These are phyloP conservation scores for Azorinus chamasolen DNA, from an alignment of 2,888 invertebrate species.

Conservation along the genomic window DNA sequence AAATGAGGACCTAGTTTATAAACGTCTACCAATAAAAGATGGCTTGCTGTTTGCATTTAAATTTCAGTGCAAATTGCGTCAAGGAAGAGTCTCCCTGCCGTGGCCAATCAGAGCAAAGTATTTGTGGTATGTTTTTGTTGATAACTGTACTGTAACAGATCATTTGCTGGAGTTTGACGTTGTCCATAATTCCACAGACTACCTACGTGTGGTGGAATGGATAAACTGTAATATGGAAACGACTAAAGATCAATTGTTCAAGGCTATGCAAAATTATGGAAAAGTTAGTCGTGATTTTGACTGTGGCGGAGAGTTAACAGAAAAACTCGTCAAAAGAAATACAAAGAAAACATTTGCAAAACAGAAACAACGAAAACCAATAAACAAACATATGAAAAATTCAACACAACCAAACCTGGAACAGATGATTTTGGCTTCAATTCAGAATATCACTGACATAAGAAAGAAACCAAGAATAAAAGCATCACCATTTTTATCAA, in stretches of 20 bases:
- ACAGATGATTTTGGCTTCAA: too few species aligned
- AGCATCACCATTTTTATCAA: too few species aligned
- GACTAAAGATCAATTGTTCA: slow-evolving; percentile 18
- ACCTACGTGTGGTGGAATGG: slow-evolving; percentile 39
- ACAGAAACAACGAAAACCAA: neutral
- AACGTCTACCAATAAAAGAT: slow-evolving; percentile 16
- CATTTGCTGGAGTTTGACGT: slow-evolving; percentile 43
- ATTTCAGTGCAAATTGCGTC: slow-evolving; percentile 36
- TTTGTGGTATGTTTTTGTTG: slow-evolving; percentile 50
- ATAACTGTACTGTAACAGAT: slow-evolving; percentile 48
- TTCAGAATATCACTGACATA: too few species aligned
- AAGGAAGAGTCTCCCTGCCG: slow-evolving; percentile 42
- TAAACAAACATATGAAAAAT: too few species aligned
- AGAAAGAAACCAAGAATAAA: too few species aligned
- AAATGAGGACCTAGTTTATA: slow-evolving; percentile 23
- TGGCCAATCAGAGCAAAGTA: slow-evolving; percentile 55
- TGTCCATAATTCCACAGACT: slow-evolving; percentile 20
- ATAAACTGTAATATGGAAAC: slow-evolving; percentile 24
- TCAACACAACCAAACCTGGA: too few species aligned
- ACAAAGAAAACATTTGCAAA: slow-evolving; percentile 20
- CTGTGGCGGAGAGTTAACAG: slow-evolving; percentile 46
- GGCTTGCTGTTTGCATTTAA: slow-evolving; percentile 39
- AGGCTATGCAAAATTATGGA: slow-evolving; percentile 19
- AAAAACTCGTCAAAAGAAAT: slow-evolving; percentile 47
- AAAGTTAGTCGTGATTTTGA: slow-evolving; percentile 44